Evolutionary conservation across 2,113 vertebrate genomes (phyloP).

Genomic region (Raja brachyura): DNA sequence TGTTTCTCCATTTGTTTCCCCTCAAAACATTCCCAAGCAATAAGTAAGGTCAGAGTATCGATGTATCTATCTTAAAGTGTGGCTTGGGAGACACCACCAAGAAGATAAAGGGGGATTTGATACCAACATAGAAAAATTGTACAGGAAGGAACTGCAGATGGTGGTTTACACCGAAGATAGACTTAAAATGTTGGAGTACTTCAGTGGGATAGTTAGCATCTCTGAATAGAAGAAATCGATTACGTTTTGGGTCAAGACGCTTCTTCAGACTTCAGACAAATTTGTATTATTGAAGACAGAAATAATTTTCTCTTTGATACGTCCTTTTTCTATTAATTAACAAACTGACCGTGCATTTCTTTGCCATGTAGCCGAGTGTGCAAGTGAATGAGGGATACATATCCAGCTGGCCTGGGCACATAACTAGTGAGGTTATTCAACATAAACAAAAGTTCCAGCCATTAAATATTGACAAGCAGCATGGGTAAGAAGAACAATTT

Average conservation of each 20-base stretch:
- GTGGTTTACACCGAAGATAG: no score
- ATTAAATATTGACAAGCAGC: conserved; percentile 32
- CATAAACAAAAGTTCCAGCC: conserved; percentile 49
- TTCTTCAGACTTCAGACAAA: background rate
- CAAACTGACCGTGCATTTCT: background rate
- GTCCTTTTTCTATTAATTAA: background rate
- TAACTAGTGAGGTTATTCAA: conserved; percentile 48
- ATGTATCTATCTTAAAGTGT: background rate
- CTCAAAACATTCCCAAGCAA: background rate
- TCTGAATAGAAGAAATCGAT: no score
- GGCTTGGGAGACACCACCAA: background rate
- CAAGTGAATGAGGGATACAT: conserved; percentile 43
- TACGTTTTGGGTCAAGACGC: no score
- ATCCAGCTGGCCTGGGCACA: conserved; percentile 57
- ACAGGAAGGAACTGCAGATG: no score
- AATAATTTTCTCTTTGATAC: background rate
- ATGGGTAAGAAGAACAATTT: conserved; percentile 46
- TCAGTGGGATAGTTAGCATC: no score
- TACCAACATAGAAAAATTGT: background rate
- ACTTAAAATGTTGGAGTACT: no score
- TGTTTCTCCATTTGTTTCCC: background rate
- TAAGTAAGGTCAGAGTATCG: background rate
- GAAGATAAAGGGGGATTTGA: background rate
- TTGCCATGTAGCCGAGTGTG: conserved; percentile 35
- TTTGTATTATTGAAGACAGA: background rate